Conservation (phyloP, 35 echinoderm and acorn worm species). For the Strongylocentrotus purpuratus region DNA sequence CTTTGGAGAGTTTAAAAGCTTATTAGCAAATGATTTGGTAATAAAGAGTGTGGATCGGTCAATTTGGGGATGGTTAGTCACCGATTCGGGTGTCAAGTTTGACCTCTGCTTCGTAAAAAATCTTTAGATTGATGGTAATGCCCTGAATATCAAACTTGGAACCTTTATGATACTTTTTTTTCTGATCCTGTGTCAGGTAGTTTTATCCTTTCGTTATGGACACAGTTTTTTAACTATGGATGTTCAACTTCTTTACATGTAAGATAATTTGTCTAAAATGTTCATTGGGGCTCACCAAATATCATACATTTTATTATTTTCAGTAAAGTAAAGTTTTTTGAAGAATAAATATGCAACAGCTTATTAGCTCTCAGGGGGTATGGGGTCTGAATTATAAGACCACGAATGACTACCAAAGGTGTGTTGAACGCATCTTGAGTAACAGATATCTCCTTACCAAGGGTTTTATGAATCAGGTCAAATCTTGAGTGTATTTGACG, state of each 20-base stretch:
- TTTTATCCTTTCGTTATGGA: too few species aligned
- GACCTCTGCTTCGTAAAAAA: not conserved
- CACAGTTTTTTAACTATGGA: too few species aligned
- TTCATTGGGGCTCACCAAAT: too few species aligned
- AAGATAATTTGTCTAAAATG: too few species aligned
- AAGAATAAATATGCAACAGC: not conserved
- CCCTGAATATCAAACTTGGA: not conserved
- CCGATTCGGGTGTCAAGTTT: not conserved
- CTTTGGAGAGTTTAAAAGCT: not conserved
- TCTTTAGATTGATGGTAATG: not conserved
- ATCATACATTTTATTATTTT: too few species aligned
- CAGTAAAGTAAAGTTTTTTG: not conserved
- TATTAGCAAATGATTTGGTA: not conserved
- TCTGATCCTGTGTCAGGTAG: too few species aligned
- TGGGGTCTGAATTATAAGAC: not conserved
- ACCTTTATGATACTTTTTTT: too few species aligned
- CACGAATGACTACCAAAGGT: not conserved
- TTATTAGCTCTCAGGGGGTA: not conserved
- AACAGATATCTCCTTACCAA: not conserved
- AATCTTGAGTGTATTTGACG: not conserved
- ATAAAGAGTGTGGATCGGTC: not conserved
- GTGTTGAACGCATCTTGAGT: not conserved
- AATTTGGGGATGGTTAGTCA: conserved; percentile 8
- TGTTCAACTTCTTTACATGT: too few species aligned
- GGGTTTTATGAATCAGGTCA: conserved; percentile 2